Base-by-base conservation (phyloP, 2,888 invertebrate species). In the Leptopilina syphax region DNA sequence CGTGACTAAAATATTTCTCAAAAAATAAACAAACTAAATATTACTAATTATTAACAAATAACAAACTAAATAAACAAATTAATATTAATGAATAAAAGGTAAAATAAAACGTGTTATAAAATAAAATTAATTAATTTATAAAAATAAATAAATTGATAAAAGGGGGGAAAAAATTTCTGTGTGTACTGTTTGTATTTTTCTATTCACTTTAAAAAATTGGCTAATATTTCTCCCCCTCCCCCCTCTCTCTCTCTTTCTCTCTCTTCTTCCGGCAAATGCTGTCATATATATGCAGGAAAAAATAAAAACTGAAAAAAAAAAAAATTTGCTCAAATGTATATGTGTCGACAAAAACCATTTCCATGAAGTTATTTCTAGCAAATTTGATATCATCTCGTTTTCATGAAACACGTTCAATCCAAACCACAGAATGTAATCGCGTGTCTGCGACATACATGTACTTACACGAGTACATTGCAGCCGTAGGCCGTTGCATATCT, bases 361-460 rank as follows among this genome's bases (percentile, higher is more conserved):
- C 27, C 50, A 54, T 13, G 70, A 13, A 70, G 54, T 54, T 54
- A 54, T 70, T 70, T 54, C 54, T 54, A 70, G n/a, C 70, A 70
- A 70, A 70, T 70, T 70, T 70, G 70, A 70, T 70, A 70, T 50
- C 47, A 68, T 70, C 54, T 70, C 54, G 54, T 27, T 54, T 70
- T 54, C 70, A 8, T 54, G 34, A 54, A 70, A 70, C 54, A 54
- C 70, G 27, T 50, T 12, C 54, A 54, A 70, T 70, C 27, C 27
- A 54, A 44, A 54, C 54, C 27, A 8, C 34, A 70, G 13, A 70
- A 54, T 70, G 70, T 70, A 70, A 70, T 54, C 70, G 57, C 73
- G 54, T 54, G 73, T 41, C 57, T 50, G 73, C 27, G 57, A 73
- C 73, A 57, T 73, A 57, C 5, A 73, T 41, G 65, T 65, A 41